phyloP scores from a whole-genome alignment of 1,140 invertebrate genomes.

The Drosophila subpulchrella region DNA sequence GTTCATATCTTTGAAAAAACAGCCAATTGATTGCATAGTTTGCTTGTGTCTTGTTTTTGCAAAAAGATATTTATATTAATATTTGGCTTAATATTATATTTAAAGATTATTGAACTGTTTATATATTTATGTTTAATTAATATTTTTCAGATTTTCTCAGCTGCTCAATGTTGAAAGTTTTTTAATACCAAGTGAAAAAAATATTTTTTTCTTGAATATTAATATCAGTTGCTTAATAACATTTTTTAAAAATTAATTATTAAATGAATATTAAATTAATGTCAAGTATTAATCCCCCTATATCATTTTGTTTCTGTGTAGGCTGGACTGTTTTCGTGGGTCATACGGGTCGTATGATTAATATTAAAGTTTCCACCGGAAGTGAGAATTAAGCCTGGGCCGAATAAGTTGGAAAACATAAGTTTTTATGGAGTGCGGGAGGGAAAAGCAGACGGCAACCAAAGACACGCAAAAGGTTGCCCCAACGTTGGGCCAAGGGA shows the following conservation, averaged over 20 bases:
- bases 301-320: constrained; percentile 8
- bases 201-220: too few species aligned
- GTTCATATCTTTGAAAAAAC: background rate
- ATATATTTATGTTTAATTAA: too few species aligned
- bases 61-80: background rate
- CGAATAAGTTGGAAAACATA: constrained; percentile 54
- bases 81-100: too few species aligned
- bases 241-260: too few species aligned
- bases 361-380: constrained; percentile 73
- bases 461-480: constrained; percentile 67
- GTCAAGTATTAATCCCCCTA: too few species aligned
- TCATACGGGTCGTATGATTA: constrained; percentile 77
- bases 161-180: too few species aligned
- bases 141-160: too few species aligned
- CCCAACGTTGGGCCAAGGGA: constrained; percentile 9
- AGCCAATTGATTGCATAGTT: too few species aligned
- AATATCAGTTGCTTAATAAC: too few species aligned
- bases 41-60: background rate
- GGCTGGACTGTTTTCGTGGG: constrained; percentile 5
- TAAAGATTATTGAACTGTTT: too few species aligned
- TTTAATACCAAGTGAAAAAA: too few species aligned
- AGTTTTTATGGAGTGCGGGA: constrained; percentile 45
- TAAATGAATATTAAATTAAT: too few species aligned
- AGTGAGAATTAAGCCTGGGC: constrained; percentile 74
- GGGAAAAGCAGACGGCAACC: constrained; percentile 4